Evolutionary conservation across 2,888 invertebrate species (phyloP), one percentile per base, ranked within the genome.

Genomic region (Hypena proboscidalis): DNA sequence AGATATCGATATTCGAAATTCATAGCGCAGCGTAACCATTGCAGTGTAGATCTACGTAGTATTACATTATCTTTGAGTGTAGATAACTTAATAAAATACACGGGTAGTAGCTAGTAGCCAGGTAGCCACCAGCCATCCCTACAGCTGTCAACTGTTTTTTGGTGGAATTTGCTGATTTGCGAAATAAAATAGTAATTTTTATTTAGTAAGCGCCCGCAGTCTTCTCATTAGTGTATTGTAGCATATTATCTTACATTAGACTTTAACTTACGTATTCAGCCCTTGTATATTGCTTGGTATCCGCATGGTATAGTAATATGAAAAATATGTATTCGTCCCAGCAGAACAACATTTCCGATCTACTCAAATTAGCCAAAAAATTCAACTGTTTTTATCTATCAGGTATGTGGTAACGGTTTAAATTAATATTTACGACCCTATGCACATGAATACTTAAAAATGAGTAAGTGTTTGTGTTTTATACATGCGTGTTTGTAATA

Each of bases 341-440:
- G 59, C 83, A 84, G 70, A 86, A 81, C 63, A 85, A 82, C 56
- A 81, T 85, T 77, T 90, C 90, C 32, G 90, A 89, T 69, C 92
- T 96, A 74, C 89, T 96, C 75, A 94, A 95, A 90, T 92, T 97
- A 82, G 96, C 97, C 49, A 94, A 95, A 81, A 96, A 95, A 92
- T 97, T 96, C 90, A 97, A 97, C 91, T 95, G 95, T 92, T 97
- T 97, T 87, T 97, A 97, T 86, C 87, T 97, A 91, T 93, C 95
- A 92, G 97, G 97, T 96, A 77, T 55, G 67, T 72, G 36, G 11
- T 21, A 21, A 5, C 6, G 8, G 17, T 5, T 21, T 27, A 27
- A 2, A 27, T 9, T 33, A 27, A 21, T 17, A 25, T 33, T 7
- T 4, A 8, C 5, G 10, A 17, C 3, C 14, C 8, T 17, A 36